phyloP scores from a whole-genome alignment of 2,888 invertebrate genomes.

The Trichacis sp. region DNA sequence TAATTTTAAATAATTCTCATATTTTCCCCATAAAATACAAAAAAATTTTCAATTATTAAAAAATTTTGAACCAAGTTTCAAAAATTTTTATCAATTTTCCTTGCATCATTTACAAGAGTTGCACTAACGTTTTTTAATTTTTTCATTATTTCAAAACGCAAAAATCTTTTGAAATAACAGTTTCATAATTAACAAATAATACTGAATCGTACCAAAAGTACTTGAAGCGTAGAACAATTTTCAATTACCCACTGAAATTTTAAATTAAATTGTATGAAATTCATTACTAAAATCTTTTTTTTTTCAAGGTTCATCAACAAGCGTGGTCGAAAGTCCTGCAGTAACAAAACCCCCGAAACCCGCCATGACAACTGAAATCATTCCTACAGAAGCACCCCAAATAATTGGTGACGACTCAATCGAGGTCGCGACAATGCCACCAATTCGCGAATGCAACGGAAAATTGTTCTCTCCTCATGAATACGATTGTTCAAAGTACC shows the following conservation, averaged over 20 bases:
- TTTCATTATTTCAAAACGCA: too few species aligned
- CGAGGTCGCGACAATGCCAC: slow-evolving; percentile 52
- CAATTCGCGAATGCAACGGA: slow-evolving; percentile 72
- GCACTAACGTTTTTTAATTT: too few species aligned
- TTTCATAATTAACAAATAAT: too few species aligned
- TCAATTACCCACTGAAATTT: too few species aligned
- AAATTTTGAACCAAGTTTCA: background rate
- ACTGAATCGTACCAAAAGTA: too few species aligned
- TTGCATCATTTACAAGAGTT: too few species aligned
- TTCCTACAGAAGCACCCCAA: background rate
- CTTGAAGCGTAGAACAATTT: too few species aligned
- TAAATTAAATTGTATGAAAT: slow-evolving; percentile 3
- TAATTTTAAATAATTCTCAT: too few species aligned
- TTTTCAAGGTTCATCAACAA: slow-evolving; percentile 17
- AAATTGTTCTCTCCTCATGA: slow-evolving; percentile 75
- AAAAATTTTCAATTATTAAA: too few species aligned
- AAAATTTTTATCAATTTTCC: background rate
- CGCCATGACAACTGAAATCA: slow-evolving; percentile 8
- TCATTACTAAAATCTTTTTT: too few species aligned
- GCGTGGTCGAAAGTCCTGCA: slow-evolving; percentile 27
- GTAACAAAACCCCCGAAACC: slow-evolving; percentile 21
- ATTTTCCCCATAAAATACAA: too few species aligned
- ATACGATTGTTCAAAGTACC: slow-evolving; percentile 82
- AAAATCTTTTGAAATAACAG: too few species aligned
- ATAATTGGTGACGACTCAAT: slow-evolving; percentile 52